Base-by-base conservation (phyloP, 2,113 vertebrate genomes). In the Tympanuchus pallidicinctus region DNA sequence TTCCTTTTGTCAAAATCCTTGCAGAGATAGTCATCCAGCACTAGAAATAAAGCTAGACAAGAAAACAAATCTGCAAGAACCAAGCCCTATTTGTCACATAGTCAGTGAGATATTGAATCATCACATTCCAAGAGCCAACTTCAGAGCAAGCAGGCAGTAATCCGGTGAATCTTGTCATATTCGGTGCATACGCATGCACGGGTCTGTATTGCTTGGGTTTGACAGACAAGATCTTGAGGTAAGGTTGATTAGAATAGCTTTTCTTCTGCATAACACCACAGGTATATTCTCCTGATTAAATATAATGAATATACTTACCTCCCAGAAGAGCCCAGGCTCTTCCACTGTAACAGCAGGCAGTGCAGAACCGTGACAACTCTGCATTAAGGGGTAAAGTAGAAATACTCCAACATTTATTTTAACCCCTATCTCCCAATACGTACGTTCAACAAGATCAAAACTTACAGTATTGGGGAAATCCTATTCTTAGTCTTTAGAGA, bases 111-210 rank as follows among this genome's bases (percentile, higher is more conserved):
- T 88, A 96, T 79, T 73, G 88, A 96, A 95, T 91, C 90, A 93
- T 69, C 83, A 24, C 82, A 93, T 88, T 91, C 95, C 94, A 95
- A 96, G 88, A 95, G 88, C 87, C 91, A 94, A 91, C 92, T 87
- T 94, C n/a, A 13, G 75, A 40, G 85, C 63, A 36, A 93, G 74
- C 43, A 80, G n/a, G 10, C 86, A 86, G 63, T 90, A 14, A 89
- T 91, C 89, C 92, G 90, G 82, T 56, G 87, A 89, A 91, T 91
- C 93, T 88, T 40, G 94, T 45, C 16, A 40, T 61, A 92, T 76
- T 95, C 94, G 90, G 73, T 67, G 86, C 13, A 38, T 69, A 73
- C 36, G 45, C 27, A 42, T 52, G 87, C 94, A 94, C 54, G 32
- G 71, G 27, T 82, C 43, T 2, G 5, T 61, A 65, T n/a, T 69